Percentiles rank a stretch among this genome's conserved stretches.
phyloP scores from a whole-genome alignment of 2,797 vertebrate species.

The Lepus oiostolus region DNA sequence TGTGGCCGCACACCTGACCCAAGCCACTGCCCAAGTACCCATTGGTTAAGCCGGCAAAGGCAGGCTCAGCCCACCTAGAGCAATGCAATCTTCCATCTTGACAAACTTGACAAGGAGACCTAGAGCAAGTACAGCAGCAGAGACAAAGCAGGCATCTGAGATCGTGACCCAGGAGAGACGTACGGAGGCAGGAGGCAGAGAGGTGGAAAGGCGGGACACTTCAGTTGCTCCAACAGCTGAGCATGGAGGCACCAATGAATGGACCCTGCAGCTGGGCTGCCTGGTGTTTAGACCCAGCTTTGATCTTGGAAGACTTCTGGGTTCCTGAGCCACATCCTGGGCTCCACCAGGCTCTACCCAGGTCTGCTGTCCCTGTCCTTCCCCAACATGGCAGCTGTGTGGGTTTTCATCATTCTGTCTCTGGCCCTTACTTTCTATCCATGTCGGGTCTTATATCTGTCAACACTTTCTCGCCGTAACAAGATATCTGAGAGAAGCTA shows the following conservation, averaged over 20 bases:
- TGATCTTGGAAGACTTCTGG: not conserved
- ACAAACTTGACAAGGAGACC: constrained; percentile 11
- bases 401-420: not conserved
- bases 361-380: not conserved
- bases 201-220: not conserved
- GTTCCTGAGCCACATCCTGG: not conserved
- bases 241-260: not conserved
- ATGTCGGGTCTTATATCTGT: not conserved
- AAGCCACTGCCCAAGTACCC: not conserved
- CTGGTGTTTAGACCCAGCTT: not conserved
- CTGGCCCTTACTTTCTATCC: not conserved
- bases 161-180: not conserved
- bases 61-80: not conserved
- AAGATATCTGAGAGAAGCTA: no score
- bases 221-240: accelerated
- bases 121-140: not conserved
- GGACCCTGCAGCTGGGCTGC: not conserved
- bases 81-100: not conserved
- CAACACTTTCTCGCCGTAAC: no score
- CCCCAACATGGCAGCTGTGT: not conserved
- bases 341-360: not conserved
- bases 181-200: not conserved
- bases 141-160: not conserved
- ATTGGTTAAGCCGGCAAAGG: not conserved
- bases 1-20: not conserved